Percentiles rank a stretch among this genome's conserved stretches.
Conservation (phyloP, 2,797 vertebrate species). For the Darevskia nairensis region DNA sequence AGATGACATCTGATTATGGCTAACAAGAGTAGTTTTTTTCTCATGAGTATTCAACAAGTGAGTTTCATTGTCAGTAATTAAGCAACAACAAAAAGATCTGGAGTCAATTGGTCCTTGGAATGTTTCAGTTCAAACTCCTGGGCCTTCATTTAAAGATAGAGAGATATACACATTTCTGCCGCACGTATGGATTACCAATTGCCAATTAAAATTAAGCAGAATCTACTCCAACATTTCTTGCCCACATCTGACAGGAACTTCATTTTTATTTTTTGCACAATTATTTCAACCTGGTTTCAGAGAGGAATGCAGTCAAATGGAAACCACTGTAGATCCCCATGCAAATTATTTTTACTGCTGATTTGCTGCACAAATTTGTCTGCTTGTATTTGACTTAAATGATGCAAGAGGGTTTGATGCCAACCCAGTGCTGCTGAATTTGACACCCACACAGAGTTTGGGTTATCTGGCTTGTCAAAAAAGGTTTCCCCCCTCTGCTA, state of each 20-base stretch:
- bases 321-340: constrained; percentile 62
- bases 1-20: background rate
- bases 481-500: constrained; percentile 58
- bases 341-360: constrained; percentile 65
- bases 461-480: constrained; percentile 73
- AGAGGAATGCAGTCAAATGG: constrained; percentile 59
- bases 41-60: constrained; percentile 27
- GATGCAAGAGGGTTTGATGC: constrained; percentile 61
- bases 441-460: constrained; percentile 36
- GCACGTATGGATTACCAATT: constrained; percentile 38
- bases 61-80: background rate
- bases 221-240: constrained; percentile 34
- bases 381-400: constrained; percentile 69
- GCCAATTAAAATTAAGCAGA: constrained; percentile 70
- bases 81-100: constrained; percentile 24
- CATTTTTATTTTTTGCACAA: constrained; percentile 40
- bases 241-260: constrained; percentile 48
- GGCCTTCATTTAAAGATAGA: constrained; percentile 50
- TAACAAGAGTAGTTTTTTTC: background rate
- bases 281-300: constrained; percentile 57
- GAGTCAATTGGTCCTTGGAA: constrained; percentile 24
- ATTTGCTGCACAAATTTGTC: constrained; percentile 58
- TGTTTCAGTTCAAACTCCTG: constrained; percentile 26
- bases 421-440: constrained; percentile 66
- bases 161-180: background rate